Evolutionary conservation across 2,888 invertebrate genomes (phyloP).

Genomic region (Lepidochitona cinerea): DNA sequence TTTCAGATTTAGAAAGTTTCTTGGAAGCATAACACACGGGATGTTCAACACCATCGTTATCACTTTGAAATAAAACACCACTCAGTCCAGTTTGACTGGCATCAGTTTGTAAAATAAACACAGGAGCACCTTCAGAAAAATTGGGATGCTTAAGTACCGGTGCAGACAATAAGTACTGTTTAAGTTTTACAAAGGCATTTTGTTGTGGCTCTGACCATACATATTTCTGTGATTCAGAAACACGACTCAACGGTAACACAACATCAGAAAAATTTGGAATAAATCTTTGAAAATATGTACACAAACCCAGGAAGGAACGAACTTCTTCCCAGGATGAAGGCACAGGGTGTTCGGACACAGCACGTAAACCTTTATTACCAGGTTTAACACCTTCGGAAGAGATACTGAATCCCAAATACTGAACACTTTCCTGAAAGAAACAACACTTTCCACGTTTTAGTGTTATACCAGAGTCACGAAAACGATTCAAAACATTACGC

Average conservation of each 20-base stretch:
- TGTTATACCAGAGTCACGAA: neutral
- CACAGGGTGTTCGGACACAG: neutral
- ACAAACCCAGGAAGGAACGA: too few relatives aligned
- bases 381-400: too few relatives aligned
- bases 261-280: too few relatives aligned
- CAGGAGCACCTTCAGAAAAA: neutral
- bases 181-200: neutral
- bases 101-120: neutral
- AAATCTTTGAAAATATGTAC: neutral
- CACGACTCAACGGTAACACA: too few relatives aligned
- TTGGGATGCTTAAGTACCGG: neutral
- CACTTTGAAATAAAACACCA: neutral
- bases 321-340: neutral
- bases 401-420: too few relatives aligned
- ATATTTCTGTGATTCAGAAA: neutral
- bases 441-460: neutral
- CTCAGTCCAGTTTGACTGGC: neutral
- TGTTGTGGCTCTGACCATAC: neutral
- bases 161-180: neutral
- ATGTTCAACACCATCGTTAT: neutral
- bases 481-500: neutral
- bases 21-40: neutral
- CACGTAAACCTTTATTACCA: neutral
- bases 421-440: neutral
- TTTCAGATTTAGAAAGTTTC: neutral